Conservation (phyloP, 2,888 invertebrate species). For the Metallyticus violacea region DNA sequence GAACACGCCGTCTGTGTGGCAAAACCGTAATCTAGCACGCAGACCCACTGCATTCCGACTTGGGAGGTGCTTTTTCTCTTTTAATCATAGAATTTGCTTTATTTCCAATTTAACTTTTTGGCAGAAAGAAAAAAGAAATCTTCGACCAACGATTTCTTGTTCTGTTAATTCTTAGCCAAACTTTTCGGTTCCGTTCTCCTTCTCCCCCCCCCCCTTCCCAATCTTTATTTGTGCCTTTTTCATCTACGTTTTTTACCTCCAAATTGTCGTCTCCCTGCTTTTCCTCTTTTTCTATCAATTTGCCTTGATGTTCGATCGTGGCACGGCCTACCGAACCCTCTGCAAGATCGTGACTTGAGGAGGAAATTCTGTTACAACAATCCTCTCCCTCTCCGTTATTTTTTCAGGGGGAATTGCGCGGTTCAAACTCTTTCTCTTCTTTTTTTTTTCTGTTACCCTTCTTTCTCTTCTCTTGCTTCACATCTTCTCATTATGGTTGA, state of each 20-base stretch:
- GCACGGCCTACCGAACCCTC: background rate
- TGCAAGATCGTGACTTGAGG: conserved; percentile 20
- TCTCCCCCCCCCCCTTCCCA: background rate
- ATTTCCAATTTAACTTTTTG: conserved; percentile 3
- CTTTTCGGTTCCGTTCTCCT: background rate
- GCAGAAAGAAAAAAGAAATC: background rate
- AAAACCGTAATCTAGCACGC: background rate
- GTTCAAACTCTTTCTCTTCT: conserved; percentile 16
- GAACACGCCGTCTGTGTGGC: background rate
- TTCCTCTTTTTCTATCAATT: conserved; percentile 23
- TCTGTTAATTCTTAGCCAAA: conserved; percentile 18
- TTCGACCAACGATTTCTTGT: background rate
- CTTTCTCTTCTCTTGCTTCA: background rate
- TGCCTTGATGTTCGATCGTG: conserved; percentile 11
- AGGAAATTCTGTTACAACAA: conserved; percentile 14
- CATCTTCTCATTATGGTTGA: conserved; percentile 18
- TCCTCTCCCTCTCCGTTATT: background rate
- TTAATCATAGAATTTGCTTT: conserved; percentile 2
- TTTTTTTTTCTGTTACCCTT: background rate
- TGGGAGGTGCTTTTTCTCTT: background rate
- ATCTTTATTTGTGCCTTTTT: background rate
- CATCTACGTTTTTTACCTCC: background rate
- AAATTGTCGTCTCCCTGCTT: background rate
- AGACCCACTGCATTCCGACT: background rate
- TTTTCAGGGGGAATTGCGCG: conserved; percentile 24